These are phyloP conservation scores for Tetragonula carbonaria DNA, from an alignment of 2,888 invertebrate species.

Conservation along the genomic window DNA sequence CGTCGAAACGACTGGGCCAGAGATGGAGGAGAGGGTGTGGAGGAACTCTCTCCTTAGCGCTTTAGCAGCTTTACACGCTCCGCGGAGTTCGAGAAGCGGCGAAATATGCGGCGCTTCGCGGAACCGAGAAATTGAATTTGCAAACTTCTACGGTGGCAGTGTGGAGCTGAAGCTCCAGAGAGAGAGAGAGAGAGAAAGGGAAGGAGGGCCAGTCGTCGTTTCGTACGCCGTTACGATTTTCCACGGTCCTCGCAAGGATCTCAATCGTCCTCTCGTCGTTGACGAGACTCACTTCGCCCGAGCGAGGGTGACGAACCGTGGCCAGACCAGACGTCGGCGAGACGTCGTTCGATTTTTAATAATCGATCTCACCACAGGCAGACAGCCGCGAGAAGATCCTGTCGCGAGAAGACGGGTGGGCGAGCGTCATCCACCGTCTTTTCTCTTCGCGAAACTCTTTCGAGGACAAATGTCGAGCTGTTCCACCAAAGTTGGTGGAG, in stretches of 20 bases:
- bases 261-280: not conserved
- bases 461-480: no score
- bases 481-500: not conserved
- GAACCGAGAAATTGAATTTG: constrained; percentile 73
- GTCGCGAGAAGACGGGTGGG: no score
- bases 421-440: not conserved
- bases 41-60: constrained; percentile 63
- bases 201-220: constrained; percentile 32
- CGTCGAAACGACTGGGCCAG: no score
- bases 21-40: no score
- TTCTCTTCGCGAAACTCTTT: not conserved
- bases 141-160: constrained; percentile 60
- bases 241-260: constrained; percentile 14
- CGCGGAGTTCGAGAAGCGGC: constrained; percentile 61
- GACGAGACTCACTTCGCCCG: not conserved
- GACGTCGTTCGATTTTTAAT: constrained; percentile 18
- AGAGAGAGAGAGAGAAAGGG: no score
- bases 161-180: constrained; percentile 12
- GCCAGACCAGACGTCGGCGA: not conserved
- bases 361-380: not conserved
- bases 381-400: no score
- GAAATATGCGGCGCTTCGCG: constrained; percentile 70
- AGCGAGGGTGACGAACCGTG: not conserved
- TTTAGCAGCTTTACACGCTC: constrained; percentile 68
- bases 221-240: constrained; percentile 52